Conservation (phyloP, 35 echinoderm and acorn worm genomes). For the Ophiothrix spiculata region DNA sequence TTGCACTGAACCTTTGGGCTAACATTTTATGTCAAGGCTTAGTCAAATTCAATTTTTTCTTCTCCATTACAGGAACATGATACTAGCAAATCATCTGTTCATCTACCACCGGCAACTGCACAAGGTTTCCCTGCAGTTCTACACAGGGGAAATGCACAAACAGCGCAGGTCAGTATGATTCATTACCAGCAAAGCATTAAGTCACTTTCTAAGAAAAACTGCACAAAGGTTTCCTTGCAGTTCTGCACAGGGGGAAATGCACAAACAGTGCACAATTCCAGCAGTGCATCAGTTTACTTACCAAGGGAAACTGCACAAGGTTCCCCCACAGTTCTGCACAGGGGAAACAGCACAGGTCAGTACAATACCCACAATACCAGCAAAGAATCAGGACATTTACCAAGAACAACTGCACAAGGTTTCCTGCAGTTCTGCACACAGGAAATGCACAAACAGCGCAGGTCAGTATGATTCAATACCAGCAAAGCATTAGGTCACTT, state of each 20-base stretch:
- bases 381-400: conserved; percentile 52
- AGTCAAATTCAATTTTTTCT: neutral
- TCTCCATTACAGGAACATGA: conserved; percentile 63
- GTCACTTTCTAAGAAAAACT: too few relatives aligned
- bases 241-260: too few relatives aligned
- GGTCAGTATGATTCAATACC: neutral
- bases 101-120: conserved; percentile 50
- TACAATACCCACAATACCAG: conserved; percentile 70
- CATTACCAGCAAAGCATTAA: too few relatives aligned
- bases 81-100: conserved; percentile 49
- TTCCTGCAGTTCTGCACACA: conserved; percentile 67
- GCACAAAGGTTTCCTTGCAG: too few relatives aligned
- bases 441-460: neutral
- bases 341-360: too few relatives aligned
- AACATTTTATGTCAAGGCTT: too few relatives aligned
- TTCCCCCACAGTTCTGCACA: too few relatives aligned
- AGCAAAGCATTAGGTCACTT: too few relatives aligned
- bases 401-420: conserved; percentile 57
- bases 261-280: too few relatives aligned
- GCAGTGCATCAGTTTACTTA: too few relatives aligned
- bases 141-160: conserved; percentile 37
- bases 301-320: too few relatives aligned
- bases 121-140: conserved; percentile 76
- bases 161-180: neutral
- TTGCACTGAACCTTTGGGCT: too few relatives aligned